phyloP scores from a whole-genome alignment of 2,113 vertebrate species.

The Pica pica region DNA sequence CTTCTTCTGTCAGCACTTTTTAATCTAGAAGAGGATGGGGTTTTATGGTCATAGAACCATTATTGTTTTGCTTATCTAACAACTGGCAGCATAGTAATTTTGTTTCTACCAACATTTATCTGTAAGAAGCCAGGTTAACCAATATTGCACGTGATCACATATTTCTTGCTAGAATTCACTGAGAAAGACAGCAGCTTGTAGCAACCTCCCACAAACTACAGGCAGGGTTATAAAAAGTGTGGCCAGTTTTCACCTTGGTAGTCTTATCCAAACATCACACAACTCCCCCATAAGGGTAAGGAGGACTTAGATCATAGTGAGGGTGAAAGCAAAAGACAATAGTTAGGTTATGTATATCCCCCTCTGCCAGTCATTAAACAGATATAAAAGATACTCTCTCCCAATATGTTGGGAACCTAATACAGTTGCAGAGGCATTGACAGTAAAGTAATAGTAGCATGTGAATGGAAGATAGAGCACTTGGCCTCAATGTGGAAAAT shows the following conservation, averaged over 20 bases:
- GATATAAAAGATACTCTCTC: not conserved
- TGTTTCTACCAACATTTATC: not conserved
- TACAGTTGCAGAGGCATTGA: not conserved
- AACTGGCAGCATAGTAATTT: not conserved
- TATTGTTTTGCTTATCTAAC: not conserved
- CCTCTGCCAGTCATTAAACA: not conserved
- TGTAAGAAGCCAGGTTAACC: not conserved
- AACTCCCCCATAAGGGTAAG: not conserved
- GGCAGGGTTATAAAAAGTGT: not conserved
- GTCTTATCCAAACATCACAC: not conserved
- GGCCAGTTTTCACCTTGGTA: not conserved
- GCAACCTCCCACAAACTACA: not conserved
- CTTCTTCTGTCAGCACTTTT: not conserved
- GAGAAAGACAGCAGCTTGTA: not conserved
- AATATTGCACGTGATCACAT: fast-evolving
- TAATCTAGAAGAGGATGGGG: not conserved
- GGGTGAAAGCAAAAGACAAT: not conserved
- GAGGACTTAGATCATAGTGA: not conserved
- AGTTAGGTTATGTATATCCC: fast-evolving
- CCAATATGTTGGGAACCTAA: not conserved
- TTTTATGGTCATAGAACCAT: not conserved
- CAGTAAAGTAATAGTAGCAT: not conserved
- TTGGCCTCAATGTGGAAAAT: not conserved
- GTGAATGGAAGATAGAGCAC: not conserved
- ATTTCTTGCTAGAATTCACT: not conserved